Conservation (phyloP, 2,113 vertebrate genomes). For the Gasterosteus aculeatus region DNA sequence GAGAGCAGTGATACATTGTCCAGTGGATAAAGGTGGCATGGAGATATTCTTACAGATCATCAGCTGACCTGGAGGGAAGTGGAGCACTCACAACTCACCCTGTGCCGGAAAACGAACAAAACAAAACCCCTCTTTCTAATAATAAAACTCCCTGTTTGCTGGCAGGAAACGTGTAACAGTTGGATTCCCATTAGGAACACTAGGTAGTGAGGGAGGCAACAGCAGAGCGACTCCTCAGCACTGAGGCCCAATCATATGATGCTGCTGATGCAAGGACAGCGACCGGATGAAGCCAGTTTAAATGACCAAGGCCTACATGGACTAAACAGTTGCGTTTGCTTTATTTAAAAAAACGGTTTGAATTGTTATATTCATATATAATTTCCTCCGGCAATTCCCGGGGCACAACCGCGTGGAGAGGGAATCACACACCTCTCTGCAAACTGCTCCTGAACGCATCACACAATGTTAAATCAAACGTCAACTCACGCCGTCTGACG, state of each 20-base stretch:
- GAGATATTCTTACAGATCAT: conserved; percentile 45
- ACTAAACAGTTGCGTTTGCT: background rate
- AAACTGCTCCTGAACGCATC: conserved; percentile 50
- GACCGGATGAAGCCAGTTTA: conserved; percentile 71
- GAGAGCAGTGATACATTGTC: background rate
- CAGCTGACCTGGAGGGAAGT: conserved; percentile 35
- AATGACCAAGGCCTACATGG: conserved; percentile 44
- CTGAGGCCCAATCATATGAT: conserved; percentile 61
- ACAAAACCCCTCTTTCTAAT: background rate
- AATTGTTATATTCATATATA: background rate
- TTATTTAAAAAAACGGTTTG: background rate
- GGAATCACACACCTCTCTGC: background rate
- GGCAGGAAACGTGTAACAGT: background rate
- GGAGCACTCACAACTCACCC: conserved; percentile 4
- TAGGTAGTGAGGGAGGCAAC: conserved; percentile 14
- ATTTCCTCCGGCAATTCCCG: background rate
- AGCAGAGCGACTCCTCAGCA: conserved; percentile 26
- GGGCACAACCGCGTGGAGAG: background rate
- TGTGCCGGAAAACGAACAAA: conserved; percentile 2
- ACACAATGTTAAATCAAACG: conserved; percentile 1
- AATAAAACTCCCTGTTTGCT: background rate
- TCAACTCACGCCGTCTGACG: background rate
- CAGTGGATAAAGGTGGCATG: conserved; percentile 10
- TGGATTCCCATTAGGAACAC: background rate
- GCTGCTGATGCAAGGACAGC: conserved; percentile 61